Percentiles rank a stretch among this genome's conserved stretches.
These are phyloP conservation scores for Python bivittatus DNA, from an alignment of 2,113 vertebrate species.

Conservation along the genomic window DNA sequence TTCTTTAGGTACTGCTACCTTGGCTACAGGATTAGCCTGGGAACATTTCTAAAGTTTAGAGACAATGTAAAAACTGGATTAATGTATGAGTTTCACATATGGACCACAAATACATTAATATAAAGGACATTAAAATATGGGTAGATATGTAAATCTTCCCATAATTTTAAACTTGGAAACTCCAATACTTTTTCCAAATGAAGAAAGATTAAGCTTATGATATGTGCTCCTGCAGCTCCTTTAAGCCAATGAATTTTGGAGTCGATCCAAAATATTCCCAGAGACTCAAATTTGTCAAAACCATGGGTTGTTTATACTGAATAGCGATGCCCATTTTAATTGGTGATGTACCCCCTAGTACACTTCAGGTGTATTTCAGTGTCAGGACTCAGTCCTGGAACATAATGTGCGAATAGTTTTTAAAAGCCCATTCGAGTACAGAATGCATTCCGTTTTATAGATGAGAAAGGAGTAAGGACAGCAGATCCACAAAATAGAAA, in stretches of 20 bases:
- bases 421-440: not conserved
- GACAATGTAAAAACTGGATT: not conserved
- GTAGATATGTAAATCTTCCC: not conserved
- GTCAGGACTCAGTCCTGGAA: not conserved
- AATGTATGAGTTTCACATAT: not conserved
- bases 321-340: not conserved
- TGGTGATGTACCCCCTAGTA: not conserved
- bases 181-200: not conserved
- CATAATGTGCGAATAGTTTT: not conserved
- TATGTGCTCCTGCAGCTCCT: not conserved
- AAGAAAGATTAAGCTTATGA: not conserved
- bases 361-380: not conserved
- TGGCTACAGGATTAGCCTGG: not conserved
- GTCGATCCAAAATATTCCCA: not conserved
- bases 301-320: not conserved
- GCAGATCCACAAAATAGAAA: not conserved
- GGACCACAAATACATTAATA: not conserved
- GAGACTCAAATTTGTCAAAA: not conserved
- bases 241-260: not conserved
- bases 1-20: not conserved
- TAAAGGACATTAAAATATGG: not conserved
- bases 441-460: not conserved
- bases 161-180: not conserved
- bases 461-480: not conserved
- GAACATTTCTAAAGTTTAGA: conserved; percentile 1